Base-by-base conservation (phyloP, 2,888 invertebrate genomes). In the Corbicula japonica region DNA sequence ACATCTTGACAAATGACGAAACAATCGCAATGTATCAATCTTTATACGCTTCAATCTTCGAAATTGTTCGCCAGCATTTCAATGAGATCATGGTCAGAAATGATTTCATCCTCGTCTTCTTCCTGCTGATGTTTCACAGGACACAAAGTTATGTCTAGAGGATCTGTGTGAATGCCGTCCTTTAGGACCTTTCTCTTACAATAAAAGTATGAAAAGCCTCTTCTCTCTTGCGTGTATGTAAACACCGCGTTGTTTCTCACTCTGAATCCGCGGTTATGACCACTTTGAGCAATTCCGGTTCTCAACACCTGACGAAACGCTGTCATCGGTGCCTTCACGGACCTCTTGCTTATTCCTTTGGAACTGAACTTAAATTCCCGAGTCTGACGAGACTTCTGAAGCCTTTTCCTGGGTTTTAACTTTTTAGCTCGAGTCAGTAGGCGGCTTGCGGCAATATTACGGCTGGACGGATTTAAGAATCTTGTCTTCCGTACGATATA, bases 291-390 rank as follows among this genome's bases (percentile, higher is more conserved):
- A 8, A 12, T 41, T 8, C 15, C 41, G 15, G 41, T 41, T 8
- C 10, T 12, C 15, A 41, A 41, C 10, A 41, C 72, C 18, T 35
- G 41, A 12, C 68, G 62, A 68, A 77, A 77, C n/a, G 61, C 61
- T 1, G 56, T 3, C 77, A 77, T 72, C 0, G 72, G 77, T 1
- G 61, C 72, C 50, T 41, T 65, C 0, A 77, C 15, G n/a, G 18
- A n/a, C 8, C 72, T 26, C 44, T 77, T 77, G 48, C 62, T 68
- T 8, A 73, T 32, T 0, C 77, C 72, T 38, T 77, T 77, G 6
- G 72, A 77, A 54, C 77, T 78, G 30, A 73, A 78, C 38, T 78
- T 77, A 41, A 12, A 41, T 41, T 41, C 41, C 10, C 15, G 10
- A 10, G 18, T 41, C 41, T 18, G 41, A 12, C 10, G 10, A 12